These are phyloP conservation scores for Geopemphigus sp. DNA, from an alignment of 1,140 invertebrate species.

Conservation along the genomic window DNA sequence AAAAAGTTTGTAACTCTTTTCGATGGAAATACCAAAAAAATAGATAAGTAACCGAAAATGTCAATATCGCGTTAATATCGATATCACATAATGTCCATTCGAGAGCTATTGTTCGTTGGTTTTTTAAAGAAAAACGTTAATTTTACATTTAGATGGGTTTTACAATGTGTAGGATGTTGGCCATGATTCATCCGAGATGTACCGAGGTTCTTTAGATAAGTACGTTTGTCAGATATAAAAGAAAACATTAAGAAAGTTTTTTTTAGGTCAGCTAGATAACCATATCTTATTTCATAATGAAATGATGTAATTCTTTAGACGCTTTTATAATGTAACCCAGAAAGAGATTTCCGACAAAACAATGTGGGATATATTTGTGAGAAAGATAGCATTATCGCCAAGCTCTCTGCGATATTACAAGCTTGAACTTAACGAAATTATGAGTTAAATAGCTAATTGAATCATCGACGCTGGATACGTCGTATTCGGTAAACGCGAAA, in stretches of 20 bases:
- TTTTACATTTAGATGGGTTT: neutral
- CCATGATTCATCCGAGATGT: neutral
- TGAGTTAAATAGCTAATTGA: neutral
- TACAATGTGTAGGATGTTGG: neutral
- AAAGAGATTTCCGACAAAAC: neutral
- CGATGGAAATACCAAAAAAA: neutral
- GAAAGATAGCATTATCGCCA: neutral
- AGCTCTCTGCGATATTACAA: neutral
- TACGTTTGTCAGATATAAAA: slow-evolving; percentile 1
- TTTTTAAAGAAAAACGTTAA: too few relatives aligned
- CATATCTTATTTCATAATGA: neutral
- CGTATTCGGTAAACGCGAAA: neutral
- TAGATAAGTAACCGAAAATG: too few relatives aligned
- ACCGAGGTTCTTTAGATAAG: neutral
- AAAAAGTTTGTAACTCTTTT: neutral
- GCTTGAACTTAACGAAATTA: neutral
- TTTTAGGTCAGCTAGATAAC: neutral
- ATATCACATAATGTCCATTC: too few relatives aligned
- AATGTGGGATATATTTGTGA: neutral
- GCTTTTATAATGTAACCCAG: neutral
- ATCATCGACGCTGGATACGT: neutral
- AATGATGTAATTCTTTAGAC: neutral
- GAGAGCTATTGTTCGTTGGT: too few relatives aligned
- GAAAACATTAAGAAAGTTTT: neutral
- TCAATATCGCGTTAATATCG: too few relatives aligned